Evolutionary conservation across 2,797 vertebrate species (phyloP), one percentile per base, ranked within the genome.

Genomic region (Pseudochaenichthys georgianus): DNA sequence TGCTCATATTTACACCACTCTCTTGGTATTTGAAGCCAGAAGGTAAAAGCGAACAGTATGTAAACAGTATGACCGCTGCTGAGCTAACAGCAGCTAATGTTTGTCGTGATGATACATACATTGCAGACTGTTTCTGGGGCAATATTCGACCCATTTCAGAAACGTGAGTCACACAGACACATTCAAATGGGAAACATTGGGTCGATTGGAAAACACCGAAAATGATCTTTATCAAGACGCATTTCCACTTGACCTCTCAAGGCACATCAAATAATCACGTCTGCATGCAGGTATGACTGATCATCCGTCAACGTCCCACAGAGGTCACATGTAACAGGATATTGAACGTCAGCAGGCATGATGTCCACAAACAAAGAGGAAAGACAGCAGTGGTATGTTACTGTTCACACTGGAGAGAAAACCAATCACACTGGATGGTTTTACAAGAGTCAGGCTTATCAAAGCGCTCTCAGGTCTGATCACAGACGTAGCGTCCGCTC

Each of bases 311-410:
- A 64, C 84, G 86, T 89, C 81, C 66, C 67, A 5, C 58, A 75
- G 85, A 90, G 90, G 89, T 92, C 83, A 86, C 52, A 47, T 80
- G 81, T 84, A 86, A 87, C 63, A 59, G 73, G 76, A 72, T 84
- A 81, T 73, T 80, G 73, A 73, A 77, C 77, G 74, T 69, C 87
- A 57, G 77, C 71, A 73, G 82, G 64, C 41, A 74, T 65, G 51
- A 72, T 54, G 73, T 68, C 77, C 51, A 15, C 31, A 57, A 46
- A 69, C 77, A 80, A 72, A 64, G 66, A 78, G 62, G 63, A 64
- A 76, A 67, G 67, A 71, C 81, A 61, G 31, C 13, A 0, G n/a
- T n/a, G 12, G 9, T 3, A 45, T 65, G 57, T 64, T 46, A 48
- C 41, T 6, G 0, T 17, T 31, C 47, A 65, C 43, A 13, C 48